Conservation (phyloP, 23 tunicate species). For the Halocynthia roretzi region DNA sequence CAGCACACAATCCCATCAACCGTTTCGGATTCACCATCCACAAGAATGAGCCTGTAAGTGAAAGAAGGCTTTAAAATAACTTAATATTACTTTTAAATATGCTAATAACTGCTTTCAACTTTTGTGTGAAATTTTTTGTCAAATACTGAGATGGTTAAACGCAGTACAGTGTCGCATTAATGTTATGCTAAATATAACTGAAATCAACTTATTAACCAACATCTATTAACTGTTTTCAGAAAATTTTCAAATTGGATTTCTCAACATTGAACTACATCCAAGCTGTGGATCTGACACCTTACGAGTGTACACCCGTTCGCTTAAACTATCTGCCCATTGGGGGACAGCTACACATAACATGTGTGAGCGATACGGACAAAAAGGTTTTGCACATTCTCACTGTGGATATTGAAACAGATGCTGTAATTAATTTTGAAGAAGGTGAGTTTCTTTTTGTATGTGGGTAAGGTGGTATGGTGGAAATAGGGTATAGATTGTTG, state of each 20-base stretch:
- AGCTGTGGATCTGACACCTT: conserved; percentile 31
- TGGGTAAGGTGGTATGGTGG: not conserved
- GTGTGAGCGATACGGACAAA: conserved; percentile 9
- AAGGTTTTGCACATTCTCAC: not conserved
- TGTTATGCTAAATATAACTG: not conserved
- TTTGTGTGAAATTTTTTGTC: not conserved
- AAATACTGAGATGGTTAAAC: no score
- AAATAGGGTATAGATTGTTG: not conserved
- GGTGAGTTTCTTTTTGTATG: conserved; percentile 9
- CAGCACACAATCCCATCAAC: conserved; percentile 18
- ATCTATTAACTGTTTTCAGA: conserved; percentile 13
- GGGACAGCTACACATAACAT: conserved; percentile 55
- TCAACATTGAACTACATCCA: conserved; percentile 37
- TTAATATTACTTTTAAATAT: no score
- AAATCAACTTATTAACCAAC: not conserved
- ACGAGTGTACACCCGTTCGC: conserved; percentile 25
- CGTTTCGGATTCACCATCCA: conserved; percentile 32
- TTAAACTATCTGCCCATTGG: conserved; percentile 60
- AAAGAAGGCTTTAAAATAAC: no score
- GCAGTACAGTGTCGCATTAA: not conserved
- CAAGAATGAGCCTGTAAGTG: conserved; percentile 37
- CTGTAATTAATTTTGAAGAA: not conserved
- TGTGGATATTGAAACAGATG: conserved; percentile 9
- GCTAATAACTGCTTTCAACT: no score
- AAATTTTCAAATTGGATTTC: conserved; percentile 40